Base-by-base conservation (phyloP, 2,888 invertebrate species). In the Petrolisthes manimaculis region DNA sequence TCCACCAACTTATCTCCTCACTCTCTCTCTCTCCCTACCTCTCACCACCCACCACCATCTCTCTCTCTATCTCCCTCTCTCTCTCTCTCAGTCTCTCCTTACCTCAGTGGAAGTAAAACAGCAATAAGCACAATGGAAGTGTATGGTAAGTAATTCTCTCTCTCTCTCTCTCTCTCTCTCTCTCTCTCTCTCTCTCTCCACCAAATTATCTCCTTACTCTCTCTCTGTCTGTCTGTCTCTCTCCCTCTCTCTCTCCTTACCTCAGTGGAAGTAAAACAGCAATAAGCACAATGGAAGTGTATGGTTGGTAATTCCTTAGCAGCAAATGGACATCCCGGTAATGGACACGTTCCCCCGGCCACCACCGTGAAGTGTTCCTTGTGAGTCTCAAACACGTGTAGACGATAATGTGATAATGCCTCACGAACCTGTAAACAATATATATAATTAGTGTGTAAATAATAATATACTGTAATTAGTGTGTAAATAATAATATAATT, bases 281-380 rank as follows among this genome's bases (percentile, higher is more conserved):
- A 91, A 54, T 89, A 85, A n/a, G 89, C 71, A 83, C 91, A 91
- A 56, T 91, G 91, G 86, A 91, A 91, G 83, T 91, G 91, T 54
- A 91, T 89, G 53, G 74, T 89, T 56, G 88, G 87, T 5, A 71
- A 83, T 74, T 88, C 87, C 56, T 81, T 82, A 12, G 75, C 75
- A 6, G 56, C 89, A 55, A 88, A 75, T 53, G 84, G 69, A 79
- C 90, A 90, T 24, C 89, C 90, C 6, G 86, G 85, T 69, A 86
- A 69, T 5, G 88, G 84, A 69, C 91, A 91, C 9, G 84, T 75
- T 8, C 86, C 84, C 3, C 91, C 91, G 24, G 86, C 89, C 51
- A 91, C 89, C 12, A 91, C 88, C 9, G 89, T 89, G 86, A 91
- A 91, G 83, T 89, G 89, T 75, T 89, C 86, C 85, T 91, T 89